Conservation (phyloP, 2,888 invertebrate genomes). For the Drosophila mulleri region DNA sequence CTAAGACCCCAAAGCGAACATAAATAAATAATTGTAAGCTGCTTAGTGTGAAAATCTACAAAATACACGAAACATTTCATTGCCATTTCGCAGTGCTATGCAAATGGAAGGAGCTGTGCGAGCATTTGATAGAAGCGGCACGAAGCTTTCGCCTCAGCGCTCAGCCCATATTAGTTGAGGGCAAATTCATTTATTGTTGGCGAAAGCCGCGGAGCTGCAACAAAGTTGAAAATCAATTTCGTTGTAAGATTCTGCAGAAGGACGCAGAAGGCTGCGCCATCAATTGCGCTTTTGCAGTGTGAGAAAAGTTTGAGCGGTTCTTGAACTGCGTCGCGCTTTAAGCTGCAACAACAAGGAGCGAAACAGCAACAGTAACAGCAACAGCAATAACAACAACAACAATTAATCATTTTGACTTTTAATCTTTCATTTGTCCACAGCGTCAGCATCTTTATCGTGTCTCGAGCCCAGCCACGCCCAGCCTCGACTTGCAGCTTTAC, state of each 20-base stretch:
- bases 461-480: slow-evolving; percentile 47
- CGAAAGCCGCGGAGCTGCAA: slow-evolving; percentile 42
- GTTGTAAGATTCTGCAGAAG: slow-evolving; percentile 29
- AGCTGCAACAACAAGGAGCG: slow-evolving; percentile 30
- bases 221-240: slow-evolving; percentile 46
- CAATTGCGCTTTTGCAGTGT: slow-evolving; percentile 33
- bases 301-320: slow-evolving; percentile 1
- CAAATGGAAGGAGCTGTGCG: slow-evolving; percentile 41
- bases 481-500: slow-evolving; percentile 31
- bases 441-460: slow-evolving; percentile 63
- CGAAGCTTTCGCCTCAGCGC: slow-evolving; percentile 10
- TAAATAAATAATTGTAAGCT: slow-evolving; percentile 76
- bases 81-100: slow-evolving; percentile 30
- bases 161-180: slow-evolving; percentile 51
- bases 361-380: slow-evolving; percentile 17
- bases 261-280: slow-evolving; percentile 7
- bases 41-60: slow-evolving; percentile 42
- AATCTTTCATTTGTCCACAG: slow-evolving; percentile 71
- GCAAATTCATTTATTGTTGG: slow-evolving; percentile 60
- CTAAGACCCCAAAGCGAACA: slow-evolving; percentile 45
- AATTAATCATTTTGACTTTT: slow-evolving; percentile 74
- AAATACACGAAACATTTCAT: slow-evolving; percentile 33
- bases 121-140: neutral
- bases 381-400: slow-evolving; percentile 39
- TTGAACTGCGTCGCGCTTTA: slow-evolving; percentile 15